Conservation (phyloP, 2,797 vertebrate genomes). For the Paedocypris micromegethes region DNA sequence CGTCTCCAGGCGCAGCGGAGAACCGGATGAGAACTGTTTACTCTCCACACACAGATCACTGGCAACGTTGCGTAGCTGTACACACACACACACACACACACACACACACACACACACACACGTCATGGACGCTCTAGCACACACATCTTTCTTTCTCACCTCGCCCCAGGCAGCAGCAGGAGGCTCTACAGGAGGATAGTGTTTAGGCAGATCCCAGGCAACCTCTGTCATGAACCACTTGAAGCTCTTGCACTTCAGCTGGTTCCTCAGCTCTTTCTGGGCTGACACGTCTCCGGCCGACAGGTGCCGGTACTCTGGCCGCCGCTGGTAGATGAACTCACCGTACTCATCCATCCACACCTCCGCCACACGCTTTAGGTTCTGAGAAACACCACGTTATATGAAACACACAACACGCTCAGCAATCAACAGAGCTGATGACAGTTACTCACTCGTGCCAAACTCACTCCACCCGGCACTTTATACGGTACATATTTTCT, state of each 20-base stretch:
- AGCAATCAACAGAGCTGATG: not conserved
- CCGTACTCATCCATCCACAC: slow-evolving; percentile 99
- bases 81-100: slow-evolving; percentile 30
- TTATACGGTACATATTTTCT: slow-evolving; percentile 97
- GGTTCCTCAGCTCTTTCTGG: slow-evolving; percentile 86
- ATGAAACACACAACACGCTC: not conserved
- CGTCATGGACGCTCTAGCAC: no score
- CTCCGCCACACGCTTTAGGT: slow-evolving; percentile 92
- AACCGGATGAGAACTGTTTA: slow-evolving; percentile 82
- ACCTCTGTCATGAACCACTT: slow-evolving; percentile 95
- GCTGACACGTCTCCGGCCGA: slow-evolving; percentile 81
- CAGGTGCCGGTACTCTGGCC: slow-evolving; percentile 93
- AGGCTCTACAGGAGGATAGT: slow-evolving; percentile 93
- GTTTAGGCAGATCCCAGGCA: slow-evolving; percentile 93
- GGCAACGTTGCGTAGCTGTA: slow-evolving; percentile 79
- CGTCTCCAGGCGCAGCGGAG: slow-evolving; percentile 79
- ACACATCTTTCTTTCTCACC: slow-evolving; percentile 56
- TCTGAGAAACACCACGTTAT: slow-evolving; percentile 62
- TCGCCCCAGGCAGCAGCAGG: slow-evolving; percentile 93
- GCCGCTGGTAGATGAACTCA: slow-evolving; percentile 89
- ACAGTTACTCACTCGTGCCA: slow-evolving; percentile 77
- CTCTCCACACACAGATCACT: slow-evolving; percentile 82
- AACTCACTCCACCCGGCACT: slow-evolving; percentile 86
- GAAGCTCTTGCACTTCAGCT: slow-evolving; percentile 85
- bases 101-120: slow-evolving; percentile 9